Base-by-base conservation (phyloP, 2,888 invertebrate species). In the Scaptomyza caliginosa region DNA sequence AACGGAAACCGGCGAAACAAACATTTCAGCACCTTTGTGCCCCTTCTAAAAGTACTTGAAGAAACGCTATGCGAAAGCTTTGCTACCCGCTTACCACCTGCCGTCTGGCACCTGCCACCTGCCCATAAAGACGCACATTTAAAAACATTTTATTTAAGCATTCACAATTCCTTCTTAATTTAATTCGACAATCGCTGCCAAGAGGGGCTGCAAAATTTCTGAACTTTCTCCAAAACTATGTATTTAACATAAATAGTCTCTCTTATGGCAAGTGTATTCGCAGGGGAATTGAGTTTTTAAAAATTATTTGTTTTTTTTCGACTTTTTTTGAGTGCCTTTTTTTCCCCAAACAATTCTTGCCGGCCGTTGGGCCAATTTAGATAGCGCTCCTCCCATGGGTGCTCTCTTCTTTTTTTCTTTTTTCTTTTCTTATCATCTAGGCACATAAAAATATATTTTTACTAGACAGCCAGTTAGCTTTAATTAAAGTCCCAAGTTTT, bases 181-280 rank as follows among this genome's bases (percentile, higher is more conserved):
- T 84, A 81, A 83, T 86, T 79, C 72, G 74, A 67, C 57, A 40
- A 16, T 45, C 34, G 13, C 36, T 8, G 13, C 39, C 39, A 51
- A 49, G 24, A 7, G 30, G 3, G 11, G 4, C n/a, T n/a, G n/a
- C n/a, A 21, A 11, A 2, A 54, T 16, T 26, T 26, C 30, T 40
- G 10, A 38, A 28, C 30, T 48, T 48, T n/a, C 28, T 16, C 32
- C 10, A 52, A 69, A 86, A 86, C 83, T 83, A 83, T 59, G 26
- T 58, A 59, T 81, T 83, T 86, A 86, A 78, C 84, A 83, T 86
- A 86, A 83, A 86, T 74, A 83, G 78, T 78, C 86, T 67, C 65
- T 52, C 63, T 78, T 65, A 69, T 72, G 75, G 19, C 26, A 60
- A 62, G 58, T 58, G 38, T 50, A 54, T 65, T 57, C 67, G 48